Evolutionary conservation across 2,797 vertebrate genomes (phyloP), one percentile per base, ranked within the genome.

Genomic region (Merluccius polli): DNA sequence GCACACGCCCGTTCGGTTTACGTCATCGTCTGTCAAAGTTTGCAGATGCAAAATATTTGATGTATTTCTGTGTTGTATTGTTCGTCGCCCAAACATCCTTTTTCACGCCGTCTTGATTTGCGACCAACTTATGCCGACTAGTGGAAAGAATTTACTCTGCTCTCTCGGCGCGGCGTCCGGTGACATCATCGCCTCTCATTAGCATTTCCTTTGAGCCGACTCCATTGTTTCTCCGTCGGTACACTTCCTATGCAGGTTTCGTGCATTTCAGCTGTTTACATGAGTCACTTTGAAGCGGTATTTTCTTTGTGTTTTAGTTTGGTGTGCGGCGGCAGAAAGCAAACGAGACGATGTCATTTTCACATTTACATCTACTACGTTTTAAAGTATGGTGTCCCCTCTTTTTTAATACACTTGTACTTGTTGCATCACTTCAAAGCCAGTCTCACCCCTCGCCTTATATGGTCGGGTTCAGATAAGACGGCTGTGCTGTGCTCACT

Each of bases 401-500:
- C 59, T 63, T 87, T 85, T 83, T 86, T 33, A 68, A 27, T 74
- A 76, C n/a, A n/a, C n/a, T n/a, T n/a, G n/a, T 77, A 80, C 82
- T 82, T 83, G 82, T 83, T 87, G 84, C 81, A 88, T 91, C 90
- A 91, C 87, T 84, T 87, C 82, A 88, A 83, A 41, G 84, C 84
- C 79, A 91, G 93, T 93, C 92, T 95, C 92, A 90, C 91, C 84
- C 59, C 79, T 72, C 65, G 84, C 93, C 92, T 90, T 93, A 91
- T 93, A 92, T 89, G 93, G 91, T 84, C 76, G 59, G 75, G 87
- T 92, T 91, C 88, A 91, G 93, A 95, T 95, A 93, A 94, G 92
- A 89, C 88, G 91, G 89, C 88, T 89, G 87, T 88, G 0, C n/a
- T 27, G n/a, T n/a, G n/a, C n/a, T 92, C 89, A 91, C 90, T 89